A percentile compares a stretch with the other conserved stretches of the same genome.
Conservation (phyloP, 1,140 invertebrate genomes). For the Mesaphorura yosii region DNA sequence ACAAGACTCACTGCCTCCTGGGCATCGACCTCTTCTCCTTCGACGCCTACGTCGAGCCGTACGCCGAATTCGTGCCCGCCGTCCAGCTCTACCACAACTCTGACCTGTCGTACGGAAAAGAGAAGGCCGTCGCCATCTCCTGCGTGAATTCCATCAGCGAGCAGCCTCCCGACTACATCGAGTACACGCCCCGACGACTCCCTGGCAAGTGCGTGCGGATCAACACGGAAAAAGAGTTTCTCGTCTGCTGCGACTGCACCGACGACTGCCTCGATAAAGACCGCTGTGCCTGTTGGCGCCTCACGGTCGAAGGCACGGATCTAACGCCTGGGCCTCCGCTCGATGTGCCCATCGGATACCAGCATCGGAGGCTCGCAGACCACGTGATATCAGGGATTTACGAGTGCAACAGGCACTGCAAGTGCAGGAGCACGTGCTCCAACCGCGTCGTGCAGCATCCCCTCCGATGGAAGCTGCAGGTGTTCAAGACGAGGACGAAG, state of each 20-base stretch:
- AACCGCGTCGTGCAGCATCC: conserved; percentile 80
- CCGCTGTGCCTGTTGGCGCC: conserved; percentile 81
- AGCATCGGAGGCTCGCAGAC: conserved; percentile 67
- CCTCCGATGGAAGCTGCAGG: conserved; percentile 65
- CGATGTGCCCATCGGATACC: conserved; percentile 59
- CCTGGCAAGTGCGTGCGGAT: conserved; percentile 73
- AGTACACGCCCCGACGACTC: conserved; percentile 71
- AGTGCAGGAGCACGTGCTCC: conserved; percentile 63
- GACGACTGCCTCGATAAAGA: conserved; percentile 78
- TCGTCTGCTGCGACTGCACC: conserved; percentile 79
- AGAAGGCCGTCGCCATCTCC: conserved; percentile 73
- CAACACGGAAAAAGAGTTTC: conserved; percentile 71
- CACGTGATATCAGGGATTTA: conserved; percentile 82
- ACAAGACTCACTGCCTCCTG: conserved; percentile 53
- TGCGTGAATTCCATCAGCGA: conserved; percentile 83
- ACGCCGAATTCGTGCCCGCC: conserved; percentile 61
- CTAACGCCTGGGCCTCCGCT: conserved; percentile 56
- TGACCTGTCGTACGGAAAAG: too few species aligned
- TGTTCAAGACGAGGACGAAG: conserved; percentile 36
- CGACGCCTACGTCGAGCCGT: conserved; percentile 59
- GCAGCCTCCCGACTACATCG: conserved; percentile 63
- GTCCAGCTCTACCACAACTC: conserved; percentile 42
- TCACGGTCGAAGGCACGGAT: conserved; percentile 61
- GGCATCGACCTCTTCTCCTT: conserved; percentile 85
- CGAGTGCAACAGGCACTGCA: conserved; percentile 76